Evolutionary conservation across 2,797 vertebrate species (phyloP).

Genomic region (Thripadectes ignobilis): DNA sequence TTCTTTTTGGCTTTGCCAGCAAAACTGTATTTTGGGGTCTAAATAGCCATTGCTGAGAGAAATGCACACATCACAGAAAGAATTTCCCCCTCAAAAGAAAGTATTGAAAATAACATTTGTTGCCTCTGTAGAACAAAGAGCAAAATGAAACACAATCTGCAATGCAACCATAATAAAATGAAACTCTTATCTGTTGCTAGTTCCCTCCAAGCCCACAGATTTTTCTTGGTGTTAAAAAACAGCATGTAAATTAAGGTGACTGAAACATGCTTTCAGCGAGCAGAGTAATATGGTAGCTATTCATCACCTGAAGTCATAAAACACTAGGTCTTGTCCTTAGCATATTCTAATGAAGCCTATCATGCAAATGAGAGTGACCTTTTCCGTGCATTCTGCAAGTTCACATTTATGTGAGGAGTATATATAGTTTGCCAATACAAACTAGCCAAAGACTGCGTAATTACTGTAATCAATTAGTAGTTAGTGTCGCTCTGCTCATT

Average conservation of each 20-base stretch:
- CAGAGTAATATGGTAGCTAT: slow-evolving; percentile 88
- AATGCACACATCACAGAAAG: not conserved
- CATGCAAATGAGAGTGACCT: slow-evolving; percentile 98
- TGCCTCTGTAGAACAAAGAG: slow-evolving; percentile 28
- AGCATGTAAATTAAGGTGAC: slow-evolving; percentile 96
- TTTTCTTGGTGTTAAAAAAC: slow-evolving; percentile 80
- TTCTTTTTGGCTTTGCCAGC: not conserved
- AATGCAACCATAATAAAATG: slow-evolving; percentile 73
- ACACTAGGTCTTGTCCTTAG: slow-evolving; percentile 90
- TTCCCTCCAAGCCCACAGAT: slow-evolving; percentile 73
- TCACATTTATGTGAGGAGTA: slow-evolving; percentile 90
- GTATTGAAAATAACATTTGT: not conserved
- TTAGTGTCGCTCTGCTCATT: slow-evolving; percentile 90
- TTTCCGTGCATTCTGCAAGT: slow-evolving; percentile 92
- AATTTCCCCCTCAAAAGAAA: slow-evolving; percentile 2
- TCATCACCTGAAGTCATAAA: slow-evolving; percentile 96
- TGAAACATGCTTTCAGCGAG: slow-evolving; percentile 87
- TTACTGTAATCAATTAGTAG: slow-evolving; percentile 98
- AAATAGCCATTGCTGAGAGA: slow-evolving; percentile 10
- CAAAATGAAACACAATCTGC: slow-evolving; percentile 16
- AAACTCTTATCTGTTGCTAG: slow-evolving; percentile 80
- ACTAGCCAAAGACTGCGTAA: slow-evolving; percentile 91
- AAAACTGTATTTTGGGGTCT: not conserved
- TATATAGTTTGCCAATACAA: slow-evolving; percentile 92
- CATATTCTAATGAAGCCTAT: slow-evolving; percentile 98